These are phyloP conservation scores for Blastobasis adustella DNA, from an alignment of 2,888 invertebrate genomes.

Conservation along the genomic window DNA sequence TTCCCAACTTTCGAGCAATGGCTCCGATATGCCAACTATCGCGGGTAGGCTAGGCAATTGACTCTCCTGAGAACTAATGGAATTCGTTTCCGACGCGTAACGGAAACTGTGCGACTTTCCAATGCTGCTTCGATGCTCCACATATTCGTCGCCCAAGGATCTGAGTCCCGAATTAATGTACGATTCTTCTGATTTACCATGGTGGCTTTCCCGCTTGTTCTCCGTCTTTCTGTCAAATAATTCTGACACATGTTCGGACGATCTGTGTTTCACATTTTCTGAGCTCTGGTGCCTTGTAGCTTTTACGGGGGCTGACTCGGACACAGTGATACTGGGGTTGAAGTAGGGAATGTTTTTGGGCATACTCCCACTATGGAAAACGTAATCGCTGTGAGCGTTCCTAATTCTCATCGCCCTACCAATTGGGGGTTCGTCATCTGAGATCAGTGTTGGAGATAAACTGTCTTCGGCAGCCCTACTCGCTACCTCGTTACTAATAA, in stretches of 20 bases:
- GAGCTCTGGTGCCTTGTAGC: slow-evolving; percentile 55
- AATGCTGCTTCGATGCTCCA: slow-evolving; percentile 72
- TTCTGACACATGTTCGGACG: slow-evolving; percentile 52
- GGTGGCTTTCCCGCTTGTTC: slow-evolving; percentile 45
- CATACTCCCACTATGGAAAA: slow-evolving; percentile 61
- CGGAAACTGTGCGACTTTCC: slow-evolving; percentile 84
- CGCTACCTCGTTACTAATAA: slow-evolving; percentile 53
- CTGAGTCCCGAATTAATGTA: slow-evolving; percentile 49
- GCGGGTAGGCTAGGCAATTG: slow-evolving; percentile 71
- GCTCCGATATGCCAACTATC: slow-evolving; percentile 68
- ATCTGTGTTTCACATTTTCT: slow-evolving; percentile 56
- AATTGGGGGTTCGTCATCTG: slow-evolving; percentile 50
- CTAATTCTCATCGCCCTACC: slow-evolving; percentile 49
- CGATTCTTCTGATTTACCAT: slow-evolving; percentile 50
- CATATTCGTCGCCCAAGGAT: slow-evolving; percentile 61
- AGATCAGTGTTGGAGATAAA: slow-evolving; percentile 37
- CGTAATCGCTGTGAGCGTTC: slow-evolving; percentile 46
- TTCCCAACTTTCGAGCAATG: slow-evolving; percentile 68
- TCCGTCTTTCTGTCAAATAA: slow-evolving; percentile 43
- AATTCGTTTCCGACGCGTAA: slow-evolving; percentile 69
- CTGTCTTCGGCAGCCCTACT: slow-evolving; percentile 42
- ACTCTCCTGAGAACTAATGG: slow-evolving; percentile 64
- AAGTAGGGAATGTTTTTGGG: slow-evolving; percentile 62
- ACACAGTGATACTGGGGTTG: slow-evolving; percentile 45
- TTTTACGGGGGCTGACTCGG: slow-evolving; percentile 54